A percentile compares a stretch with the other conserved stretches of the same genome.
Evolutionary conservation across 2,797 vertebrate genomes (phyloP).

Genomic region (Artibeus jamaicensis): DNA sequence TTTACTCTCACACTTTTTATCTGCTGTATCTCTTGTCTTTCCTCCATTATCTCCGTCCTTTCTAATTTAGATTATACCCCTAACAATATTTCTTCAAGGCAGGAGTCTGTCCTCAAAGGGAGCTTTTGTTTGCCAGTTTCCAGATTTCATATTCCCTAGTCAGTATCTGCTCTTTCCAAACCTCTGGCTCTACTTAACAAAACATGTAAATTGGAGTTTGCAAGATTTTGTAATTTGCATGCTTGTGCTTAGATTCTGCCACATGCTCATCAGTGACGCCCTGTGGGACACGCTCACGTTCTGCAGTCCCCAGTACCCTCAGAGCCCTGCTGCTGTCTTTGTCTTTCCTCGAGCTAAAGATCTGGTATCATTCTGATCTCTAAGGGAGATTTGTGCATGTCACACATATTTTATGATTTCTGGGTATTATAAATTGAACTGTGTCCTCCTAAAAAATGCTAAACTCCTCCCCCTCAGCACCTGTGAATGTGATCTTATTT

Average conservation of each 20-base stretch:
- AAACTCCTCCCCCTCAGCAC: neutral
- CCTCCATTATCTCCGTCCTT: neutral
- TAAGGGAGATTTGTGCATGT: neutral
- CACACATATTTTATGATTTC: neutral
- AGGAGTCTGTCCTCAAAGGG: neutral
- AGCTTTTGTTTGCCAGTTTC: neutral
- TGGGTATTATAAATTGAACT: neutral
- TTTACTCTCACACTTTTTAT: neutral
- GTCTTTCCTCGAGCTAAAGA: neutral
- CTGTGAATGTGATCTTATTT: neutral
- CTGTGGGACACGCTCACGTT: neutral
- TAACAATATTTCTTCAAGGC: neutral
- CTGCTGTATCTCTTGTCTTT: neutral
- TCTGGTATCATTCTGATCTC: neutral
- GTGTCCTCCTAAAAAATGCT: neutral
- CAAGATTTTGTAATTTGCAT: neutral
- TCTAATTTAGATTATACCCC: neutral
- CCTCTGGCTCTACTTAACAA: neutral
- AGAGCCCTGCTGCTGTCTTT: neutral
- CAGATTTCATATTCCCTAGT: neutral
- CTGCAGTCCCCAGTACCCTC: neutral
- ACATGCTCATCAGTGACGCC: neutral
- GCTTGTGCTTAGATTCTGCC: neutral
- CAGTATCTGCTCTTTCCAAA: neutral
- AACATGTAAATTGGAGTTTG: neutral